Conservation (phyloP, 2,113 vertebrate genomes). For the Phycodurus eques region DNA sequence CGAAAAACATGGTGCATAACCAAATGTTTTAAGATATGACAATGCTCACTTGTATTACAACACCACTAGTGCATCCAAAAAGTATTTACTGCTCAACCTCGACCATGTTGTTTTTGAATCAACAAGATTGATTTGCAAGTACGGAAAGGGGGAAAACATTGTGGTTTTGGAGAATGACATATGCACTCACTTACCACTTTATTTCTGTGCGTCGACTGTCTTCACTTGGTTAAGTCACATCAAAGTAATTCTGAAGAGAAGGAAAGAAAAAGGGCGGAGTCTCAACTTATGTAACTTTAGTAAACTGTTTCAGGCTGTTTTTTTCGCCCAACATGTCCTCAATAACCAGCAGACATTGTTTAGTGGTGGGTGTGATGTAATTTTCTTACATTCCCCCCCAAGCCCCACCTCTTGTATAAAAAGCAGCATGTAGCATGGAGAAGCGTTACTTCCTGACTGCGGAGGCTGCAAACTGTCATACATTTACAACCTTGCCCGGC, state of each 20-base stretch:
- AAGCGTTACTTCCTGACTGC: background rate
- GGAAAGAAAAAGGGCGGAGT: background rate
- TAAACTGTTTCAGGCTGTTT: background rate
- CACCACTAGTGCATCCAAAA: background rate
- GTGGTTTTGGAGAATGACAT: background rate
- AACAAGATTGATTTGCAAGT: background rate
- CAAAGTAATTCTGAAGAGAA: background rate
- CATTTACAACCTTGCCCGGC: too few species aligned
- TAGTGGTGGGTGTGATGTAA: too few species aligned
- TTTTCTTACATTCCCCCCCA: background rate
- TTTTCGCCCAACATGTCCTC: background rate
- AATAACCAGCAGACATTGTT: background rate
- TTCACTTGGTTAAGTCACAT: background rate
- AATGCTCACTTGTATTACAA: background rate
- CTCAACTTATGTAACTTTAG: background rate
- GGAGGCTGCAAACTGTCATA: background rate
- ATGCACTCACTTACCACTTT: background rate
- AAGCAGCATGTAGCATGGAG: background rate
- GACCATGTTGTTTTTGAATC: background rate
- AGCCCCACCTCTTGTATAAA: background rate
- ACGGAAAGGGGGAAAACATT: background rate
- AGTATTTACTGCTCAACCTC: background rate
- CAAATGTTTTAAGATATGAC: background rate
- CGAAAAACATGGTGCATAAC: background rate
- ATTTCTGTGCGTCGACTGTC: background rate